phyloP scores from a whole-genome alignment of 1,140 invertebrate species.

The Vanessa tameamea region DNA sequence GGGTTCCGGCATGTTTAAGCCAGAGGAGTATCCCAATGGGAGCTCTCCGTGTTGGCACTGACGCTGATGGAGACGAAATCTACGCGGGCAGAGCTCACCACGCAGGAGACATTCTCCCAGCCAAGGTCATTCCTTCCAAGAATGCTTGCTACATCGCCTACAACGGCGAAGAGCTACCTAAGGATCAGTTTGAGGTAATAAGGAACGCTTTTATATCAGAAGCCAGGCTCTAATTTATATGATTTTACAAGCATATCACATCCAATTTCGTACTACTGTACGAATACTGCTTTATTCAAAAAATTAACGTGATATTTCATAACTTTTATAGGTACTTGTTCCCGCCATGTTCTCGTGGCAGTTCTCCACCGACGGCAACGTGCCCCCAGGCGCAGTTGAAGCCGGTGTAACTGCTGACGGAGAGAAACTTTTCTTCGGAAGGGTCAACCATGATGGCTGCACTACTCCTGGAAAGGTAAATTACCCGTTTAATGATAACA shows the following conservation, averaged over 20 bases:
- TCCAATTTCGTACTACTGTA: too few relatives aligned
- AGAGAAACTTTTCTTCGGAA: slow-evolving; percentile 84
- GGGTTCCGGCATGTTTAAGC: slow-evolving; percentile 74
- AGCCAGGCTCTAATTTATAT: too few relatives aligned
- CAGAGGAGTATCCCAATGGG: slow-evolving; percentile 73
- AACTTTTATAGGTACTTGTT: slow-evolving; percentile 81
- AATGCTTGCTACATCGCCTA: slow-evolving; percentile 84
- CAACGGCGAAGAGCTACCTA: slow-evolving; percentile 83
- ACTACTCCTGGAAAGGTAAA: slow-evolving; percentile 84
- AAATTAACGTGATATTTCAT: neutral
- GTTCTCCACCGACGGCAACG: slow-evolving; percentile 79
- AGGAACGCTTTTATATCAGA: neutral
- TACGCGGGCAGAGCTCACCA: slow-evolving; percentile 88
- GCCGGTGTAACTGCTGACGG: slow-evolving; percentile 83
- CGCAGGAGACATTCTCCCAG: slow-evolving; percentile 87
- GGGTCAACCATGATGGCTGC: slow-evolving; percentile 82
- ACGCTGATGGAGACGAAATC: slow-evolving; percentile 86
- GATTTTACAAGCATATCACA: too few relatives aligned
- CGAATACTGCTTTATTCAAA: too few relatives aligned
- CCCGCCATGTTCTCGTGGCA: slow-evolving; percentile 85
- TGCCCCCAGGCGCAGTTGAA: slow-evolving; percentile 83
- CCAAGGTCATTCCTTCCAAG: slow-evolving; percentile 87
- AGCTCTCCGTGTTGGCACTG: slow-evolving; percentile 86
- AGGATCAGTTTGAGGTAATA: slow-evolving; percentile 85
- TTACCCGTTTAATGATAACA: too few relatives aligned